Evolutionary conservation across 2,113 vertebrate genomes (phyloP).

Genomic region (Amia ocellicauda): DNA sequence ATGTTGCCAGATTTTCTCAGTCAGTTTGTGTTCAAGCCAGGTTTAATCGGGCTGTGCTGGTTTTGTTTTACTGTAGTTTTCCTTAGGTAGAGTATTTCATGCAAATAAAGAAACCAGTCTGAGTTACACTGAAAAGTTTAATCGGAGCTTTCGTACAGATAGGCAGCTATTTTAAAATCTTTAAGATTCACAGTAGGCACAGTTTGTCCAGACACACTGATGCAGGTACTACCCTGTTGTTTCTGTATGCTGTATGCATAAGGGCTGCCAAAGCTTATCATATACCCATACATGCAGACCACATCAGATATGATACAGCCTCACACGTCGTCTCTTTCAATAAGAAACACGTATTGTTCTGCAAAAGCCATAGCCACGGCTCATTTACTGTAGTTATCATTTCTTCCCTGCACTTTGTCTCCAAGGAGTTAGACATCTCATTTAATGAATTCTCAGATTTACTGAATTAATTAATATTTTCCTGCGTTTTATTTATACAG

Average conservation of each 20-base stretch:
- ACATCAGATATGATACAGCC: not conserved
- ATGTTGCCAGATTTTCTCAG: not conserved
- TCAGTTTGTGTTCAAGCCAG: slow-evolving; percentile 7
- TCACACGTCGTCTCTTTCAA: not conserved
- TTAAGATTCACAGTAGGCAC: not conserved
- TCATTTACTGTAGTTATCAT: slow-evolving; percentile 2
- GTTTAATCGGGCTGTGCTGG: slow-evolving; percentile 10
- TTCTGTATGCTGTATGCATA: too few relatives aligned
- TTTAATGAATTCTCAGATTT: not conserved
- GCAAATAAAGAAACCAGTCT: too few relatives aligned
- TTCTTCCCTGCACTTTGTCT: not conserved
- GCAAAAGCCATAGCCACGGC: too few relatives aligned
- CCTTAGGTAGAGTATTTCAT: too few relatives aligned
- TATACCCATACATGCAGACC: not conserved
- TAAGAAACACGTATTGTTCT: slow-evolving; percentile 1
- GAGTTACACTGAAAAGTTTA: not conserved
- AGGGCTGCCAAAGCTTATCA: not conserved
- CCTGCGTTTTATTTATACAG: not conserved
- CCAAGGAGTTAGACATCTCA: too few relatives aligned
- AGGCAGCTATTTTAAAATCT: not conserved
- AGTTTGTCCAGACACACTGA: not conserved
- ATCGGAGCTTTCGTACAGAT: too few relatives aligned
- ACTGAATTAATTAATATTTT: slow-evolving; percentile 13
- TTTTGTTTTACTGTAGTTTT: too few relatives aligned
- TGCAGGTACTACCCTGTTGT: not conserved